phyloP scores from a whole-genome alignment of 2,113 vertebrate species.

The Urocynchramus pylzowi region DNA sequence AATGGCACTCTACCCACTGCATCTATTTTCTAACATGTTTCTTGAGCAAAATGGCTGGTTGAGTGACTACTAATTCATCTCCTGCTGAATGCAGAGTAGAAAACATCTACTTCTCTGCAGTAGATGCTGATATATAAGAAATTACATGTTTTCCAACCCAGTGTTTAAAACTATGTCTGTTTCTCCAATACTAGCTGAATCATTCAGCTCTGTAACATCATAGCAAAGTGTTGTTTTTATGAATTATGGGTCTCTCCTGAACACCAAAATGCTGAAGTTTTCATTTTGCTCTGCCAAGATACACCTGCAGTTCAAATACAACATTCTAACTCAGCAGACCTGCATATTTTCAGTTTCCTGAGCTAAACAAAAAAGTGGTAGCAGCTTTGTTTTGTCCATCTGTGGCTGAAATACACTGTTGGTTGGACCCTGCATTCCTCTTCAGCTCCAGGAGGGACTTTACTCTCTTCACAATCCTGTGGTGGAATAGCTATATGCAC shows the following conservation, averaged over 20 bases:
- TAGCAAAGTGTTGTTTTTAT: not conserved
- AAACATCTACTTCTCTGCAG: not conserved
- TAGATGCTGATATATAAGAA: not conserved
- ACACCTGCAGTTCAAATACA: not conserved
- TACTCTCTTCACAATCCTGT: not conserved
- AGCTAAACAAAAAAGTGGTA: not conserved
- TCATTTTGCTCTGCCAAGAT: not conserved
- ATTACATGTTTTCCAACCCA: not conserved
- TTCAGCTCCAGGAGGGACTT: not conserved
- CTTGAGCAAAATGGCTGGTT: not conserved
- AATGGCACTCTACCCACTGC: not conserved
- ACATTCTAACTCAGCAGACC: not conserved
- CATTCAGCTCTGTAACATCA: not conserved
- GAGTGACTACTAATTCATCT: not conserved
- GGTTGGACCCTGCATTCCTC: fast-evolving
- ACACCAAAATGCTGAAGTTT: not conserved
- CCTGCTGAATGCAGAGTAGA: not conserved
- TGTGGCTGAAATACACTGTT: not conserved
- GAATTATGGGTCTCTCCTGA: not conserved
- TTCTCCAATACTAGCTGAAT: not conserved
- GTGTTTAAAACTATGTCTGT: not conserved
- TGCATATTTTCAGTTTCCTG: not conserved
- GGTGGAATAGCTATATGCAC: not conserved
- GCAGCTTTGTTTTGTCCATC: not conserved
- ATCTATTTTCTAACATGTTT: not conserved